Percentiles rank a stretch among this genome's conserved stretches.
Evolutionary conservation across 2,888 invertebrate genomes (phyloP).

Genomic region (Elmis aenea): DNA sequence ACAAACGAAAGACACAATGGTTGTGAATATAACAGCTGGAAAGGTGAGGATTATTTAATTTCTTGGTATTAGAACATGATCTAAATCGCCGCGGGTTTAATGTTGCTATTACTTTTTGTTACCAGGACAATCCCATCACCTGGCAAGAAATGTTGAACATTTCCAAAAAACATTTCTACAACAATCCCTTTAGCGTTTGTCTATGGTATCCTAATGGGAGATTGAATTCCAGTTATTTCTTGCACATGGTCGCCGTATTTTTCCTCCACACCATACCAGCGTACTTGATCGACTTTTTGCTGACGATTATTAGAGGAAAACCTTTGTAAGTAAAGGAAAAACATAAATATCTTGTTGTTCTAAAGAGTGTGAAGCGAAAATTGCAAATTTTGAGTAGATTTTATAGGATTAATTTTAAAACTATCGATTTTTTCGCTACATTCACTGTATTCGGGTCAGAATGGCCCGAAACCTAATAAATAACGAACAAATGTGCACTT

Average conservation of each 20-base stretch:
- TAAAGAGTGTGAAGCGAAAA: too few relatives aligned
- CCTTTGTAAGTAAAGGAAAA: slow-evolving; percentile 64
- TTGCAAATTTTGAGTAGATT: too few relatives aligned
- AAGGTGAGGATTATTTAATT: slow-evolving; percentile 26
- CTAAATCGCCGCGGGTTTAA: not conserved
- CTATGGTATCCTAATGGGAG: slow-evolving; percentile 78
- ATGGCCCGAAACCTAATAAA: too few relatives aligned
- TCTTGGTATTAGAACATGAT: not conserved
- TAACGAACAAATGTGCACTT: too few relatives aligned
- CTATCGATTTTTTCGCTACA: too few relatives aligned
- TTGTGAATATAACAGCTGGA: slow-evolving; percentile 39
- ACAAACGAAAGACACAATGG: slow-evolving; percentile 28
- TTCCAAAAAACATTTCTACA: slow-evolving; percentile 56
- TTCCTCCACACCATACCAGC: slow-evolving; percentile 75
- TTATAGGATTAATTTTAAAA: too few relatives aligned
- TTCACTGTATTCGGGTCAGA: too few relatives aligned
- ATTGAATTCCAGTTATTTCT: slow-evolving; percentile 60
- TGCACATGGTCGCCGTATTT: slow-evolving; percentile 62
- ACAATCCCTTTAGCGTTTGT: slow-evolving; percentile 71
- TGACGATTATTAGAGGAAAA: slow-evolving; percentile 64
- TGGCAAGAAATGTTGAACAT: slow-evolving; percentile 80
- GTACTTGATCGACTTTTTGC: slow-evolving; percentile 66
- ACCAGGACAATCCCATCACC: slow-evolving; percentile 64
- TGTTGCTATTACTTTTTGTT: not conserved
- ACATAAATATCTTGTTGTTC: too few relatives aligned